Conservation (phyloP, 2,888 invertebrate species). For the Mycogona germanica region DNA sequence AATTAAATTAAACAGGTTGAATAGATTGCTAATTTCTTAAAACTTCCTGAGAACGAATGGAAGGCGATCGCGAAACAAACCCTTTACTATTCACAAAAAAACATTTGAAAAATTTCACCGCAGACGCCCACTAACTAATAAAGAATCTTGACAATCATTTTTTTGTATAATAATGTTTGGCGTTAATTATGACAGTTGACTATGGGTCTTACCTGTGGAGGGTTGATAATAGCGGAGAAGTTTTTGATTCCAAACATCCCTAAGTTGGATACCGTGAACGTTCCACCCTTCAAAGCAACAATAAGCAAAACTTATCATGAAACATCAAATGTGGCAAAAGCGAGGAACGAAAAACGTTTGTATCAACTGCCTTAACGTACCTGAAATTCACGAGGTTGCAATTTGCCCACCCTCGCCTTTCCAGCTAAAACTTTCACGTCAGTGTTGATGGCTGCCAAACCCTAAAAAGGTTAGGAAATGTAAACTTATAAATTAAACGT, state of each 20-base stretch:
- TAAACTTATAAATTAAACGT: background rate
- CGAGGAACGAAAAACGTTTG: background rate
- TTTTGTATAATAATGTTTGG: too few species aligned
- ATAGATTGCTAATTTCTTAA: too few species aligned
- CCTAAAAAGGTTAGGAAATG: slow-evolving; percentile 35
- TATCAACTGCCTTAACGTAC: slow-evolving; percentile 25
- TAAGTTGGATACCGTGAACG: slow-evolving; percentile 85
- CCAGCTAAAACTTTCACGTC: slow-evolving; percentile 66
- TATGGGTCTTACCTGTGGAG: slow-evolving; percentile 53
- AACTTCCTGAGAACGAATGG: background rate
- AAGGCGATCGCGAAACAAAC: background rate
- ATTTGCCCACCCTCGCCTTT: slow-evolving; percentile 76
- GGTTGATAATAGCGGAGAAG: slow-evolving; percentile 90
- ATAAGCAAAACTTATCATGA: background rate
- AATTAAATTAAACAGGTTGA: too few species aligned
- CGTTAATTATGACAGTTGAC: too few species aligned
- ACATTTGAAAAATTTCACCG: too few species aligned
- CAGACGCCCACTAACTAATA: too few species aligned
- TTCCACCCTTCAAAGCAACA: slow-evolving; percentile 55
- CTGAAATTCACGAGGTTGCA: slow-evolving; percentile 89
- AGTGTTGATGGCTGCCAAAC: slow-evolving; percentile 66
- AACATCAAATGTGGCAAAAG: background rate
- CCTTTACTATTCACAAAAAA: background rate
- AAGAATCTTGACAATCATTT: too few species aligned
- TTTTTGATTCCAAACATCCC: slow-evolving; percentile 87